phyloP scores from a whole-genome alignment of 2,888 invertebrate genomes.

The Chymomyza amoena region DNA sequence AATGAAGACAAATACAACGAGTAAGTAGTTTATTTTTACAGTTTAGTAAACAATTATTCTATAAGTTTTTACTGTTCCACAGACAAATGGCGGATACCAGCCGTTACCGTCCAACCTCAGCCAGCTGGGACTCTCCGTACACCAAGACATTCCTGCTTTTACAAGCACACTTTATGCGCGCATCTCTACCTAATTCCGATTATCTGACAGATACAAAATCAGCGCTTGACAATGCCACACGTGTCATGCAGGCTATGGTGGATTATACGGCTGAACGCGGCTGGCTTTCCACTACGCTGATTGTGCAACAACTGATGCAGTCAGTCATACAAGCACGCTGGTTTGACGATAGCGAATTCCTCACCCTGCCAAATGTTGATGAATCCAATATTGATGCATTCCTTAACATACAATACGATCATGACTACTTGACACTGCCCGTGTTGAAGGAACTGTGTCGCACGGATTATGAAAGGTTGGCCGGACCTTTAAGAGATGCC shows the following conservation, averaged over 20 bases:
- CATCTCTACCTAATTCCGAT: slow-evolving; percentile 92
- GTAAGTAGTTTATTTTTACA: slow-evolving; percentile 79
- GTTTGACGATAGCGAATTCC: slow-evolving; percentile 86
- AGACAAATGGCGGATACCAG: slow-evolving; percentile 90
- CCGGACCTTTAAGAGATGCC: slow-evolving; percentile 82
- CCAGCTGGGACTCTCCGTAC: slow-evolving; percentile 92
- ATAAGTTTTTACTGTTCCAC: slow-evolving; percentile 49
- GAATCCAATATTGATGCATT: slow-evolving; percentile 83
- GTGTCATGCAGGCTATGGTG: slow-evolving; percentile 98
- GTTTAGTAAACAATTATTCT: background rate
- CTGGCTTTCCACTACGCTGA: slow-evolving; percentile 90
- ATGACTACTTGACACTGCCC: slow-evolving; percentile 72
- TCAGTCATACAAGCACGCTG: slow-evolving; percentile 95
- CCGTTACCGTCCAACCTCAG: slow-evolving; percentile 85
- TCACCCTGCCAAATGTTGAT: slow-evolving; percentile 88
- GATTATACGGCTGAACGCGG: slow-evolving; percentile 95
- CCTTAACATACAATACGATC: slow-evolving; percentile 74
- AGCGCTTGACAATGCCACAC: slow-evolving; percentile 96
- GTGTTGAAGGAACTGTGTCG: slow-evolving; percentile 73
- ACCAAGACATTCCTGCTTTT: slow-evolving; percentile 95
- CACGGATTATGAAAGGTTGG: slow-evolving; percentile 82
- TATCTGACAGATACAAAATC: slow-evolving; percentile 98
- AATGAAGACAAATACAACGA: slow-evolving; percentile 97
- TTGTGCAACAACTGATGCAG: slow-evolving; percentile 89
- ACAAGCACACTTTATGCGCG: slow-evolving; percentile 94